Evolutionary conservation across 1,140 invertebrate genomes (phyloP).

Genomic region (Lucilia sericata): DNA sequence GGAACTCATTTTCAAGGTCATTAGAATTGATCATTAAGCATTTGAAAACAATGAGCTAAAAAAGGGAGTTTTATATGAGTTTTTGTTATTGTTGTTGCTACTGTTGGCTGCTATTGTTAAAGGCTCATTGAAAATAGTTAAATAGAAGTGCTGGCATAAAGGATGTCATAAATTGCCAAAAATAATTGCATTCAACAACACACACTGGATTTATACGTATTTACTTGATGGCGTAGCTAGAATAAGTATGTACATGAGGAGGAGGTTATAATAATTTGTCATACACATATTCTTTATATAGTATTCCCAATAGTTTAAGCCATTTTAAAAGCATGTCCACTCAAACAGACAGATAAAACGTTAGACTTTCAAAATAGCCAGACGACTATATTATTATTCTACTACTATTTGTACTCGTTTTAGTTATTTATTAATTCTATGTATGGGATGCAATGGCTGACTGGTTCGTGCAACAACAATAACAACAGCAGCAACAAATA

Average conservation of each 20-base stretch:
- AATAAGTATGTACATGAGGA: neutral
- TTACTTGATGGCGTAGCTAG: neutral
- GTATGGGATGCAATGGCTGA: slow-evolving; percentile 19
- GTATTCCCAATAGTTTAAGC: neutral
- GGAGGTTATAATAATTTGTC: neutral
- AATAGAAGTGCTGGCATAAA: slow-evolving; percentile 4
- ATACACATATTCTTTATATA: neutral
- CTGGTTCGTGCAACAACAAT: slow-evolving; percentile 10
- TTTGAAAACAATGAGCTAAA: neutral
- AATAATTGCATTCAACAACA: slow-evolving; percentile 4
- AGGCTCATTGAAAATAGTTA: neutral
- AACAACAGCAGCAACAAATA: neutral
- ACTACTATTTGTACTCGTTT: neutral
- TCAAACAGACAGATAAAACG: neutral
- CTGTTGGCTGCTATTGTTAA: neutral
- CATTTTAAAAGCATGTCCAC: neutral
- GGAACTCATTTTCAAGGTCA: slow-evolving; percentile 44
- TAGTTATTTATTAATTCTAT: slow-evolving; percentile 24
- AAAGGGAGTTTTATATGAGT: neutral
- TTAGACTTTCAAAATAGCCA: neutral
- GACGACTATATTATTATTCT: neutral
- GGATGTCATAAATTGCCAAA: slow-evolving; percentile 40
- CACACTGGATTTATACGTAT: neutral
- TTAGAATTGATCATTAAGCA: slow-evolving; percentile 2
- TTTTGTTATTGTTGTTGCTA: slow-evolving; percentile 9